A percentile compares a stretch with the other conserved stretches of the same genome.
Evolutionary conservation across 1,140 invertebrate species (phyloP).

Genomic region (Gonioctena quinquepunctata): DNA sequence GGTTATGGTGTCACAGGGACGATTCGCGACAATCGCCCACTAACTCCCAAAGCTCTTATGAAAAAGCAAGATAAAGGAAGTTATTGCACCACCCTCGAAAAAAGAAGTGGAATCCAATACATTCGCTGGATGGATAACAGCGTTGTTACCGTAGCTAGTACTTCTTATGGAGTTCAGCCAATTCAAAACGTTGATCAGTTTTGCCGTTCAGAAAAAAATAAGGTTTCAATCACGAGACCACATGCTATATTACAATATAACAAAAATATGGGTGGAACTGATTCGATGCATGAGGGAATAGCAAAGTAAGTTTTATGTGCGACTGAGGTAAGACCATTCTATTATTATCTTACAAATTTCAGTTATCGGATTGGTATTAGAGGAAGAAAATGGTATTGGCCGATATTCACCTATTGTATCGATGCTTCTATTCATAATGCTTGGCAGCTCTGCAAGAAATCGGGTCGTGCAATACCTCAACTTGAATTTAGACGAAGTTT

Average conservation of each 20-base stretch:
- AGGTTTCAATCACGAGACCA: slow-evolving; percentile 12
- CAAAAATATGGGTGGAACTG: slow-evolving; percentile 18
- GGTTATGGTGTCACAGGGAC: slow-evolving; percentile 33
- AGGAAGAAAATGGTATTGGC: too few relatives aligned
- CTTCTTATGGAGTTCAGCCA: slow-evolving; percentile 28
- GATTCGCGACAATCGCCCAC: slow-evolving; percentile 32
- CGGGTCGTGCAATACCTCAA: too few relatives aligned
- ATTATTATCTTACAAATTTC: too few relatives aligned
- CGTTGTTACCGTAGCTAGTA: slow-evolving; percentile 35
- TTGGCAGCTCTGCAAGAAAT: too few relatives aligned
- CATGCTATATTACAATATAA: slow-evolving; percentile 11
- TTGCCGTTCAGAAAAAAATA: slow-evolving; percentile 23
- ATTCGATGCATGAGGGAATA: slow-evolving; percentile 20
- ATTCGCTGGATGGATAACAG: slow-evolving; percentile 28
- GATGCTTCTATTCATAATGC: too few relatives aligned
- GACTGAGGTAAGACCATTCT: too few relatives aligned
- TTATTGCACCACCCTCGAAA: slow-evolving; percentile 6
- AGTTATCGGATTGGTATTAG: too few relatives aligned
- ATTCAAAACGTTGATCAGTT: slow-evolving; percentile 32
- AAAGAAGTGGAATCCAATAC: slow-evolving; percentile 6
- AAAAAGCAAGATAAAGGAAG: slow-evolving; percentile 21
- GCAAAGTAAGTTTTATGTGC: too few relatives aligned
- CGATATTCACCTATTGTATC: too few relatives aligned
- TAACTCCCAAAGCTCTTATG: slow-evolving; percentile 24
- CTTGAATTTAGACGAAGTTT: too few relatives aligned